A percentile compares a stretch with the other conserved stretches of the same genome.
phyloP scores from a whole-genome alignment of 2,888 invertebrate genomes.

The Disparrhopalites patrizii region DNA sequence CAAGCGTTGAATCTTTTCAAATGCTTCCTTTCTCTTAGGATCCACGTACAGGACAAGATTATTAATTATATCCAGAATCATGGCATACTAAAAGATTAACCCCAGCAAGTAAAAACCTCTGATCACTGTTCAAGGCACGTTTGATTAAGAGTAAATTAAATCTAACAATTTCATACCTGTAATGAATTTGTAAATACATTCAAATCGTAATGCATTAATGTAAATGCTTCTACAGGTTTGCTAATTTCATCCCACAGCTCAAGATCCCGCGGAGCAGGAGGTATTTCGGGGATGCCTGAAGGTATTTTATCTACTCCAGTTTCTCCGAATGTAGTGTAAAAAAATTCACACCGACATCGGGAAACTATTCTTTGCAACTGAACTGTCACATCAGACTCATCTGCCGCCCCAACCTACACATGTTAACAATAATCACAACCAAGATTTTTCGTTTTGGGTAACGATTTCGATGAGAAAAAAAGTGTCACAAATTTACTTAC shows the following conservation, averaged over 20 bases:
- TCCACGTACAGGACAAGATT: conserved; percentile 94
- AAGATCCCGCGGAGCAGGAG: conserved; percentile 63
- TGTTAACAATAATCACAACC: neutral
- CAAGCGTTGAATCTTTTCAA: conserved; percentile 84
- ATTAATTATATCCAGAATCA: conserved; percentile 96
- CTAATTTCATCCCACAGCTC: conserved; percentile 76
- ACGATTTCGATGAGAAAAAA: no score
- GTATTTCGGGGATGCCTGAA: conserved; percentile 61
- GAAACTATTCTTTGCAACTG: conserved; percentile 95
- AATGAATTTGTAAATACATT: conserved; percentile 95
- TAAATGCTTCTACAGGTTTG: conserved; percentile 93
- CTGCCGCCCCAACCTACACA: conserved; percentile 43
- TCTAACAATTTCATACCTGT: conserved; percentile 57
- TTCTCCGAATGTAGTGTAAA: conserved; percentile 91
- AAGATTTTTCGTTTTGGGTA: neutral
- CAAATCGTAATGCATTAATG: conserved; percentile 95
- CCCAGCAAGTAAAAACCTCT: neutral
- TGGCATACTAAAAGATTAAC: conserved; percentile 68
- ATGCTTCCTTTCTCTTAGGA: conserved; percentile 85
- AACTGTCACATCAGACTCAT: conserved; percentile 49
- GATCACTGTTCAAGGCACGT: neutral
- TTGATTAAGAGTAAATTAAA: neutral
- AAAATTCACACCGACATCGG: conserved; percentile 96
- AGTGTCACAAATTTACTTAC: conserved; percentile 54
- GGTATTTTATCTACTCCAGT: conserved; percentile 62